Evolutionary conservation across 2,113 vertebrate species (phyloP).

Genomic region (Mobula birostris): DNA sequence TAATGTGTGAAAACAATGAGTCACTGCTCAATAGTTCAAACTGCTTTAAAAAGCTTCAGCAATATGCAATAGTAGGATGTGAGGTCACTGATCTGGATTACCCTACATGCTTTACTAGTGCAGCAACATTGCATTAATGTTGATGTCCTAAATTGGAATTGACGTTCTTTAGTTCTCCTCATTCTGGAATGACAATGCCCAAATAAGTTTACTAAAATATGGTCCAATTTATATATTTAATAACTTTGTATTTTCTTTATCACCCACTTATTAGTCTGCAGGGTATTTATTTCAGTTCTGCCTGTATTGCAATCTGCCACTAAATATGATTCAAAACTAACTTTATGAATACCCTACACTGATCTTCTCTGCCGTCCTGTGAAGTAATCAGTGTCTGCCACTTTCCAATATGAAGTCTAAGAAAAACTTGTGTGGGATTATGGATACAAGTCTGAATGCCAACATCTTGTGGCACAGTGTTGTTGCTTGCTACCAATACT

Average conservation of each 20-base stretch:
- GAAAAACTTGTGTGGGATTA: neutral
- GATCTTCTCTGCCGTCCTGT: too few species aligned
- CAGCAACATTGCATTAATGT: neutral
- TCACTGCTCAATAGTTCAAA: neutral
- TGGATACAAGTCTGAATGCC: neutral
- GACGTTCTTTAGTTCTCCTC: neutral
- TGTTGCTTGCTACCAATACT: too few species aligned
- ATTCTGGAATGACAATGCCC: neutral
- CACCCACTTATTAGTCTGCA: neutral
- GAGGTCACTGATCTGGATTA: neutral
- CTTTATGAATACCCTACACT: neutral
- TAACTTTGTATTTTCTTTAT: neutral
- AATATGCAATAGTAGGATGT: neutral
- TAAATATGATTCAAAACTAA: neutral
- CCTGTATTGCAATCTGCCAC: neutral
- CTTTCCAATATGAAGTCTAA: neutral
- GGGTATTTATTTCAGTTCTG: neutral
- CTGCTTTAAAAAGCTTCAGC: neutral
- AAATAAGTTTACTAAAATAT: neutral
- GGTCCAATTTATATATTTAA: neutral
- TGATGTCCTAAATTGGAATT: neutral
- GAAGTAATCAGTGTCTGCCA: neutral
- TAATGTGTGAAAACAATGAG: constrained; percentile 14
- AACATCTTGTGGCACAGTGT: neutral
- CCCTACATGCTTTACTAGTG: neutral